These are phyloP conservation scores for Drosophila pallidifrons DNA, from an alignment of 1,140 invertebrate genomes.

Conservation along the genomic window DNA sequence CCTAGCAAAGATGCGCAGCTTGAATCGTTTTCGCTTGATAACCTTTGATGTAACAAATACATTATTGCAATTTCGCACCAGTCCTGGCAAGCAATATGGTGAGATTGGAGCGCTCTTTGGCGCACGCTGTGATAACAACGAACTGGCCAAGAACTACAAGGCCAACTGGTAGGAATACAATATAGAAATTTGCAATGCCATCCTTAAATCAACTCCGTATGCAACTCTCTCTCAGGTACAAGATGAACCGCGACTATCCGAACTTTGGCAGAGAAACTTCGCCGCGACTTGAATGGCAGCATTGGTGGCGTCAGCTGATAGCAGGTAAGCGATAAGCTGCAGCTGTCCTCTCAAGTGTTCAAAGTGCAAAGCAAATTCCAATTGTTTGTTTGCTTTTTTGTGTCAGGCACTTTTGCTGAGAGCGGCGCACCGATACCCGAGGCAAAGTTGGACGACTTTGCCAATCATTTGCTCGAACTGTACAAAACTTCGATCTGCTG, in stretches of 20 bases:
- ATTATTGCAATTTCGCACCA: conserved; percentile 89
- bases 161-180: conserved; percentile 86
- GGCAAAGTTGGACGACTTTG: conserved; percentile 86
- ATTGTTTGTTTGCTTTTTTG: not conserved
- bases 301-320: conserved; percentile 91
- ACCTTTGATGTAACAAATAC: conserved; percentile 96
- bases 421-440: conserved; percentile 80
- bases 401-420: conserved; percentile 73
- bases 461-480: conserved; percentile 88
- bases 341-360: conserved; percentile 2
- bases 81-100: conserved; percentile 91
- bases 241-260: conserved; percentile 89
- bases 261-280: conserved; percentile 90
- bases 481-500: conserved; percentile 90
- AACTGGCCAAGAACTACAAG: conserved; percentile 88
- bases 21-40: conserved; percentile 87
- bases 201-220: not conserved
- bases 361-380: conserved; percentile 34
- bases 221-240: conserved; percentile 57
- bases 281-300: conserved; percentile 88
- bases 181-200: not conserved
- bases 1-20: conserved; percentile 77
- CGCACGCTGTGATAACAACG: conserved; percentile 87
- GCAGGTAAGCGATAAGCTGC: conserved; percentile 55
- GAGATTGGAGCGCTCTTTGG: conserved; percentile 89